These are phyloP conservation scores for Adela reaumurella DNA, from an alignment of 2,888 invertebrate genomes.

Conservation along the genomic window DNA sequence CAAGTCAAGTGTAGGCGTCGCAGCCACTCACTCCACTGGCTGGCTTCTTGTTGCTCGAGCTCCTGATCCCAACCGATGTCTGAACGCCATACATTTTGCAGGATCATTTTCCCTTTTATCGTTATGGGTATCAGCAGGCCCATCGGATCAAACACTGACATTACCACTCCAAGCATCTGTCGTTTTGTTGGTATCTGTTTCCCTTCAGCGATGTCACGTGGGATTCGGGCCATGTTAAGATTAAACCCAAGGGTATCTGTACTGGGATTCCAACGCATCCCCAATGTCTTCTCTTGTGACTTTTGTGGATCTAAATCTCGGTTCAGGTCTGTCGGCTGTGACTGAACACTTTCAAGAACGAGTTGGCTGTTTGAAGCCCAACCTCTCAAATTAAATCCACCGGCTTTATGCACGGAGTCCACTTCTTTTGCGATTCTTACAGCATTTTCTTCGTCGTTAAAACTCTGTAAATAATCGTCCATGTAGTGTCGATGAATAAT, in stretches of 20 bases:
- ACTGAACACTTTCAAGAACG: constrained; percentile 2
- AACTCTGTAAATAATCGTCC: constrained; percentile 13
- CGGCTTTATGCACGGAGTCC: neutral
- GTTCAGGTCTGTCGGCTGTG: too few species aligned
- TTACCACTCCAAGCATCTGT: neutral
- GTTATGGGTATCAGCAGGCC: neutral
- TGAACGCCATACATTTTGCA: neutral
- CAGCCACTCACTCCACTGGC: neutral
- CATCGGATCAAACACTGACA: neutral
- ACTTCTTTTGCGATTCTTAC: neutral
- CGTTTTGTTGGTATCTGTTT: neutral
- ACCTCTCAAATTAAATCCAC: neutral
- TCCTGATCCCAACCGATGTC: neutral
- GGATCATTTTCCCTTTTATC: neutral
- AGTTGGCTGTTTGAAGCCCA: neutral
- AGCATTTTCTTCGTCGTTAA: constrained; percentile 8
- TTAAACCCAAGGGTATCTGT: neutral
- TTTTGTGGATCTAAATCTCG: too few species aligned
- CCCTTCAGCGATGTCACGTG: neutral
- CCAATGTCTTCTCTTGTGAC: neutral
- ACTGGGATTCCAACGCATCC: neutral
- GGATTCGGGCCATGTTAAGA: neutral
- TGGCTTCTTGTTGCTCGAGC: neutral
- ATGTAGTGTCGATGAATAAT: constrained; percentile 13
- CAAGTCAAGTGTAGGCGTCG: neutral